Conservation (phyloP, 1,140 invertebrate genomes). For the Sycobia sp. region DNA sequence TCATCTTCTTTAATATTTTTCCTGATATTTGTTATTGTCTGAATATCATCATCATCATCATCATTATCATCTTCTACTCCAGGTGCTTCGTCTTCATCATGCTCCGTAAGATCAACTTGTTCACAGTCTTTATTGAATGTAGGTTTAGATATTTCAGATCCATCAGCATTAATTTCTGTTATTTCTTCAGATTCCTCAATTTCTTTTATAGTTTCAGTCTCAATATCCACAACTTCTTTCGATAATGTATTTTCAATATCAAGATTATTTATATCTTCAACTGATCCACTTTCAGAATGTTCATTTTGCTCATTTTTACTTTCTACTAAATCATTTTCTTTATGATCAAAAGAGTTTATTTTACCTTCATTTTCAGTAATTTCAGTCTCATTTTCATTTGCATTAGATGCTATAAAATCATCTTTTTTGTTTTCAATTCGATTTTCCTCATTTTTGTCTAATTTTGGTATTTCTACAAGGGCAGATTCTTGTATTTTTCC, state of each 20-base stretch:
- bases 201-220: conserved; percentile 2
- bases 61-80: not conserved
- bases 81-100: not conserved
- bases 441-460: not conserved
- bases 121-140: not conserved
- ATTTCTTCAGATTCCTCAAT: conserved; percentile 14
- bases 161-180: not conserved
- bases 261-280: no score
- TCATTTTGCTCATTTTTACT: no score
- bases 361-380: not conserved
- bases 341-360: no score
- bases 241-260: not conserved
- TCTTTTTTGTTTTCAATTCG: not conserved
- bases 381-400: not conserved
- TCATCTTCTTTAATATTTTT: conserved; percentile 2
- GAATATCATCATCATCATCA: not conserved
- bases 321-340: no score
- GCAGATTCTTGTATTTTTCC: conserved; percentile 20
- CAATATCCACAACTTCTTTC: not conserved
- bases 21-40: not conserved
- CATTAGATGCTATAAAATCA: not conserved
- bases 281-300: no score
- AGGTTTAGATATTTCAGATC: no score
- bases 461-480: not conserved
- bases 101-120: not conserved